Base-by-base conservation (phyloP, 2,113 vertebrate species). In the Oreocharis arfaki region DNA sequence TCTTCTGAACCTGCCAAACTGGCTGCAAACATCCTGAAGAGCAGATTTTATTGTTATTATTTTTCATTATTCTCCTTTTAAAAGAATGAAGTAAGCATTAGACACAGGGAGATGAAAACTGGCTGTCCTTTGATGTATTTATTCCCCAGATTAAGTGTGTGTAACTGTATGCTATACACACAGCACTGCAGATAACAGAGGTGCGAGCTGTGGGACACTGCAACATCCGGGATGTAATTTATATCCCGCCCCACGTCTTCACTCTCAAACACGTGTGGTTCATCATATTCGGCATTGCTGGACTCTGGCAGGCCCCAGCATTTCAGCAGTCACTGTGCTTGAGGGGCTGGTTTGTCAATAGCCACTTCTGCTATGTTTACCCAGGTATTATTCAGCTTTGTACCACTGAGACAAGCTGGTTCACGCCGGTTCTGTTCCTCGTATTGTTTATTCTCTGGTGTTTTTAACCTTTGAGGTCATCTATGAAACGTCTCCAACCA, bases 1-100 rank as follows among this genome's bases (percentile, higher is more conserved):
- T 76, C 86, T 96, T 80, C 57, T 84, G 78, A 94, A 90, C 65
- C 42, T 71, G 86, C 47, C 94, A 95, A 84, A 85, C 78, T 35
- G 46, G 50, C 80, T 90, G 78, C 68, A 95, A 83, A 84, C 71
- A 84, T 71, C 92, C 75, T 53, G 53, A 86, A 92, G 63, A 88
- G 74, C 39, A 88, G 47, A 92, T 84, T 89, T 82, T 46, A 26
- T 73, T 79, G 77, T 91, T 87, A 68, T 88, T 74, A 39, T 71
- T 82, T 74, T 63, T 26, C 33, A 16, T 85, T 75, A n/a, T 57
- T 61, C 47, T 74, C 53, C 78, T 96, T 94, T 78, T 33, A 46
- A 89, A 78, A 89, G 61, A 75, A 68, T 16, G n/a, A 90, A 90
- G 90, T 78, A 63, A 88, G 64, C 53, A 74, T 85, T 92, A 75